Percentiles rank a stretch among this genome's conserved stretches.
These are phyloP conservation scores for Dreissena polymorpha DNA, from an alignment of 1,140 invertebrate species.

Conservation along the genomic window DNA sequence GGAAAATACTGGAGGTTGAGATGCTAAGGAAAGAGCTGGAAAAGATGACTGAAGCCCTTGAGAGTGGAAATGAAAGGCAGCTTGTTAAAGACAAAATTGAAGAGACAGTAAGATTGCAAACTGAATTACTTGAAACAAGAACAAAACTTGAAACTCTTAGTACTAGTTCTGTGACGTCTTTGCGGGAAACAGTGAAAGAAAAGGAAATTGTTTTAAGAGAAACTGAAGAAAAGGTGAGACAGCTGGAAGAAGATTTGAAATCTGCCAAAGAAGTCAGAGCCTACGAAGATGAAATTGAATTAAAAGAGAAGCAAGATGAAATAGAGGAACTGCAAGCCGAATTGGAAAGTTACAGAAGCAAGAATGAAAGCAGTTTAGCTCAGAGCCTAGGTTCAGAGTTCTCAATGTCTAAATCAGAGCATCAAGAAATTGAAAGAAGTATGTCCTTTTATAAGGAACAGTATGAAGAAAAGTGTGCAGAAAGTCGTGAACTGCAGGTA, in stretches of 20 bases:
- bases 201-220: constrained; percentile 31
- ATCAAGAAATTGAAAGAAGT: constrained; percentile 44
- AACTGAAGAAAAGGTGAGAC: constrained; percentile 37
- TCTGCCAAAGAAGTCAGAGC: constrained; percentile 32
- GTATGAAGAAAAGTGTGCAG: constrained; percentile 53
- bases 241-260: constrained; percentile 51
- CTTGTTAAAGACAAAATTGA: constrained; percentile 23
- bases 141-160: constrained; percentile 18
- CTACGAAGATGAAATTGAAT: constrained; percentile 47
- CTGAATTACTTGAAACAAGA: constrained; percentile 17
- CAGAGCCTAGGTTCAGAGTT: constrained; percentile 44
- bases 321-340: constrained; percentile 56
- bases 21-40: constrained; percentile 19
- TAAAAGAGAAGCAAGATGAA: constrained; percentile 54
- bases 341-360: constrained; percentile 42
- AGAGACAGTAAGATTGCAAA: constrained; percentile 7
- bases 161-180: neutral
- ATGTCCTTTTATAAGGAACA: constrained; percentile 53
- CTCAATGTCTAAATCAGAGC: neutral
- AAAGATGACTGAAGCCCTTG: constrained; percentile 35
- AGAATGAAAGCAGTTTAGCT: constrained; percentile 21
- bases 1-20: constrained; percentile 38
- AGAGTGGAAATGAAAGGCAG: constrained; percentile 32
- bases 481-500: constrained; percentile 37
- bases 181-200: constrained; percentile 15